Evolutionary conservation across 2,113 vertebrate genomes (phyloP), one percentile per base, ranked within the genome.

Genomic region (Numida meleagris): DNA sequence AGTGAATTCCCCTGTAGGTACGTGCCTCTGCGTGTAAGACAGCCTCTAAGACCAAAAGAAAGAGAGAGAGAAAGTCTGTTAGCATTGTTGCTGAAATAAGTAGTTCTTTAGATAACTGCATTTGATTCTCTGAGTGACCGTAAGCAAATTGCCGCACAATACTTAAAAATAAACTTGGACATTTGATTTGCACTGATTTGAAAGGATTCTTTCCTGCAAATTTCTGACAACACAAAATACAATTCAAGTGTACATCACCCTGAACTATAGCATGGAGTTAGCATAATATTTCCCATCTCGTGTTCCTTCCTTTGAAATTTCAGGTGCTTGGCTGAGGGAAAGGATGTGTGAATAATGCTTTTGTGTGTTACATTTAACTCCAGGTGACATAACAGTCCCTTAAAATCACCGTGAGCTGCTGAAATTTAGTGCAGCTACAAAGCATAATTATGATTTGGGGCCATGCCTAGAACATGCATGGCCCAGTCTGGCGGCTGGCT

Each of bases 381-480:
- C 78, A 82, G 89, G 67, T 92, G 96, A 94, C 21, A 5, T 61
- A 38, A 6, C 62, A 84, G 74, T 76, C 88, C 62, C 70, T 82
- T 82, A 58, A 65, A 90, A 89, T 75, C 76, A n/a, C 61, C 48
- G 73, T 51, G n/a, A 65, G 40, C 50, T 1, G 0, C 36, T 40
- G 78, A 45, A 50, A 66, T 68, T 51, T 27, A 31, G 83, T 73
- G 83, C 51, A 76, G 77, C 89, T 79, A 12, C 70, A 13, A 2
- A 25, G 34, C 17, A 4, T 45, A 12, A 34, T 53, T 16, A 5
- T 18, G 40, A 14, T 31, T 14, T 73, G 77, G 61, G 89, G 76
- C 55, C 2, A 8, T 59, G 67, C 65, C 67, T 40, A 25, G 63
- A 43, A 31, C 14, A 0, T 5, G 34, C 21, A 4, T 17, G 38